Conservation (phyloP, 2,113 vertebrate species). For the Nibea albiflora region DNA sequence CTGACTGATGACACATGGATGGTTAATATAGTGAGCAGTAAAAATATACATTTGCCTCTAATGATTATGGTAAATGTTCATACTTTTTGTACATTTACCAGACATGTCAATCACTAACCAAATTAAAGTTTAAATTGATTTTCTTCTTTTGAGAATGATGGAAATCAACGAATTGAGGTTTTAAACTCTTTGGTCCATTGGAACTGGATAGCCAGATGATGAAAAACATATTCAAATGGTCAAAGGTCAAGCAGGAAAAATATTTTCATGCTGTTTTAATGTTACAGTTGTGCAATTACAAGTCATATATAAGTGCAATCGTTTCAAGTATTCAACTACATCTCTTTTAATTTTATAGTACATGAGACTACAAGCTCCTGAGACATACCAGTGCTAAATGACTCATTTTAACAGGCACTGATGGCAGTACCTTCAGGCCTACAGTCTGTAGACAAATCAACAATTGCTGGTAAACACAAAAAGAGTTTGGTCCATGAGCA, state of each 20-base stretch:
- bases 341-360: not conserved
- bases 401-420: slow-evolving; percentile 11
- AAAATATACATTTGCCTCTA: too few species aligned
- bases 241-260: not conserved
- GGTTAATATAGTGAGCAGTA: too few species aligned
- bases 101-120: too few species aligned
- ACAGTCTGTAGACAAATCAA: slow-evolving; percentile 29
- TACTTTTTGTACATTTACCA: too few species aligned
- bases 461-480: slow-evolving; percentile 39
- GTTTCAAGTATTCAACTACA: not conserved
- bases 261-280: slow-evolving; percentile 17
- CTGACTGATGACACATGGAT: too few species aligned
- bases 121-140: not conserved
- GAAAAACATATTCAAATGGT: not conserved
- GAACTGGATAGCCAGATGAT: not conserved
- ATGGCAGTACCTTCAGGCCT: slow-evolving; percentile 10
- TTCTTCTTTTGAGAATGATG: not conserved
- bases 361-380: not conserved
- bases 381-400: slow-evolving; percentile 23
- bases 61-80: too few species aligned
- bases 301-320: not conserved
- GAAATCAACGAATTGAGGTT: not conserved
- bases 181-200: not conserved
- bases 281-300: not conserved
- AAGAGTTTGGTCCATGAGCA: slow-evolving; percentile 46